Evolutionary conservation across 1,140 invertebrate species (phyloP).

Genomic region (Philotrypesis tridentata): DNA sequence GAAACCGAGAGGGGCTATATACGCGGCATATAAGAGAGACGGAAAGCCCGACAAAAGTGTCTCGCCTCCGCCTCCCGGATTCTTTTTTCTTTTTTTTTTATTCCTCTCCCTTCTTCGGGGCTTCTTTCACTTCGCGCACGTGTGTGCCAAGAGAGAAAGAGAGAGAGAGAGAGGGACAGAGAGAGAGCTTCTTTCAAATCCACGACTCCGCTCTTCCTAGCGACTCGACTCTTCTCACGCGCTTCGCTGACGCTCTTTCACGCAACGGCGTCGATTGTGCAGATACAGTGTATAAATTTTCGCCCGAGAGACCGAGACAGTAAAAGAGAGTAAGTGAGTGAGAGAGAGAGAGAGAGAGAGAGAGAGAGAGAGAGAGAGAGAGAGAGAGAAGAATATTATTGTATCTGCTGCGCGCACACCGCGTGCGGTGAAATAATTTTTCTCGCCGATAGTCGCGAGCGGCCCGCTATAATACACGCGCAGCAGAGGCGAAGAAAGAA

Average conservation of each 20-base stretch:
- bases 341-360: too few species aligned
- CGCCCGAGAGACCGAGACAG: too few species aligned
- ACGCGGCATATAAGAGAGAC: not conserved
- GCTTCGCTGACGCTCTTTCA: not conserved
- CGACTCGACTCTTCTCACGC: too few species aligned
- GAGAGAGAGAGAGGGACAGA: too few species aligned
- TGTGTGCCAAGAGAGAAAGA: not conserved
- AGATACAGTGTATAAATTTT: not conserved
- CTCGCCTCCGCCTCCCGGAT: not conserved
- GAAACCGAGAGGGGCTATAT: not conserved
- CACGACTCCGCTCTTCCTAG: not conserved
- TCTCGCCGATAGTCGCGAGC: too few species aligned
- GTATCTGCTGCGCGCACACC: too few species aligned
- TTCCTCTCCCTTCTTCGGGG: not conserved
- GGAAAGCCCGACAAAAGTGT: slow-evolving; percentile 5
- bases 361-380: too few species aligned
- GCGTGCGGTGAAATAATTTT: too few species aligned
- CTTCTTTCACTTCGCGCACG: slow-evolving; percentile 1
- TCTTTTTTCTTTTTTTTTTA: not conserved
- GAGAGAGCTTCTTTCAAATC: not conserved
- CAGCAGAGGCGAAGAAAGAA: not conserved
- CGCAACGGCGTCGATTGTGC: not conserved
- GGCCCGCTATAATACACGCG: too few species aligned
- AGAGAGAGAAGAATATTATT: too few species aligned
- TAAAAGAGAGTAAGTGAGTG: too few species aligned